Evolutionary conservation across 2,888 invertebrate genomes (phyloP), one percentile per base, ranked within the genome.

Genomic region (Diachrysia chrysitis): DNA sequence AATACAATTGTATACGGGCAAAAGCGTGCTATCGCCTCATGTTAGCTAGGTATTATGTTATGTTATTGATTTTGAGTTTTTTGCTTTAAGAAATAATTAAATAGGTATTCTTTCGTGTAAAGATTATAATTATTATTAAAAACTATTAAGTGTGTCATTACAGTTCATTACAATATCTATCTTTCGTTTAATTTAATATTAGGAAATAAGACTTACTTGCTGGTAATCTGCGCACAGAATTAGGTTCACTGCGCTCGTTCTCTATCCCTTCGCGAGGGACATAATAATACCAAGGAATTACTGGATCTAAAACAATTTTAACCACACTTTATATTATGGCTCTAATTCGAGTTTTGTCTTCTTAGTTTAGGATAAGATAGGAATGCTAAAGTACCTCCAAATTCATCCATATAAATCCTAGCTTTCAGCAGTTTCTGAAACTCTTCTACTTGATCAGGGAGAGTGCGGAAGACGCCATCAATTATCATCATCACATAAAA

Each of bases 401-500:
- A 96, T 70, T 96, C 95, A 90, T 98, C 98, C 85, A 97, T 97
- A 80, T 97, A 97, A 83, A 99, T 96, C 82, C 98, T 96, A 48
- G 97, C 96, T 85, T 98, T 97, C 51, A 99, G 92, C 73, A 99
- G 95, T 78, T 97, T 97, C 92, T 99, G 98, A 92, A 98, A 99
- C 87, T 98, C 97, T 73, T 98, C 97, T n/a, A 98, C 98, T 95
- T 99, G 98, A 62, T 98, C 98, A 3, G 98, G 97, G 75, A 98
- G 94, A 19, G 98, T 97, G 84, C 97, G 97, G 88, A 98, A 98
- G 58, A 98, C 98, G 12, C 99, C 99, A 90, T 99, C 99, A 80
- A 99, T 98, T 58, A 99, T 98, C 97, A 99, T 98, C 90, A 98
- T 98, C 54, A 99, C 97, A 87, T 98, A 99, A 92, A 99, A 99